These are phyloP conservation scores for Exephanes ischioxanthus DNA, from an alignment of 2,888 invertebrate genomes.

Conservation along the genomic window DNA sequence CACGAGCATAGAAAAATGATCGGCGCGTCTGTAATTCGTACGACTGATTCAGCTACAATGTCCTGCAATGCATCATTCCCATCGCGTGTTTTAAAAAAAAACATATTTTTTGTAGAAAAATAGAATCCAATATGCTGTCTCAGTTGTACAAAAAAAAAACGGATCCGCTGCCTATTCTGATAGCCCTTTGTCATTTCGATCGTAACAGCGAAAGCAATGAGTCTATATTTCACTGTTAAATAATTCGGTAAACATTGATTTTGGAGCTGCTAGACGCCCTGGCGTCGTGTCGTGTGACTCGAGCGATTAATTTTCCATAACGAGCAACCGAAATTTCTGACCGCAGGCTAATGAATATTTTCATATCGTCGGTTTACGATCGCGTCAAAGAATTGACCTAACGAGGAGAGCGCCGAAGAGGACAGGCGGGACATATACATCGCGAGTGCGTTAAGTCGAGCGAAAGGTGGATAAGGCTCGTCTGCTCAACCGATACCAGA, in stretches of 20 bases:
- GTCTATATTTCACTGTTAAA: not conserved
- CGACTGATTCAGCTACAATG: not conserved
- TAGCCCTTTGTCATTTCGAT: not conserved
- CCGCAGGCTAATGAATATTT: not conserved
- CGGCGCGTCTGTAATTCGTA: not conserved
- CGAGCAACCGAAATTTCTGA: not conserved
- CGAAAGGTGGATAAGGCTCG: constrained; percentile 3
- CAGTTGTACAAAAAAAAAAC: not conserved
- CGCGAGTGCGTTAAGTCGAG: not conserved
- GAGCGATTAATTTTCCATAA: not conserved
- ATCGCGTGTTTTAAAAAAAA: not conserved
- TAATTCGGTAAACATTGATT: not conserved
- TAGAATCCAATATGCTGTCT: not conserved
- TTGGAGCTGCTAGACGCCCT: not conserved
- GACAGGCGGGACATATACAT: not conserved
- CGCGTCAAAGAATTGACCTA: constrained; percentile 4
- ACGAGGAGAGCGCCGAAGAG: not conserved
- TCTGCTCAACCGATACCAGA: constrained; percentile 2
- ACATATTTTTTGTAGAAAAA: not conserved
- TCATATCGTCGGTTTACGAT: not conserved
- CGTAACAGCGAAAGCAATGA: not conserved
- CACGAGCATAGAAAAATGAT: not conserved
- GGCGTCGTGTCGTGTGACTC: not conserved
- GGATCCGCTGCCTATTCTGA: not conserved
- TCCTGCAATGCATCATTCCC: not conserved